Base-by-base conservation (phyloP, 2,888 invertebrate genomes). In the Chrysomela aeneicollis region DNA sequence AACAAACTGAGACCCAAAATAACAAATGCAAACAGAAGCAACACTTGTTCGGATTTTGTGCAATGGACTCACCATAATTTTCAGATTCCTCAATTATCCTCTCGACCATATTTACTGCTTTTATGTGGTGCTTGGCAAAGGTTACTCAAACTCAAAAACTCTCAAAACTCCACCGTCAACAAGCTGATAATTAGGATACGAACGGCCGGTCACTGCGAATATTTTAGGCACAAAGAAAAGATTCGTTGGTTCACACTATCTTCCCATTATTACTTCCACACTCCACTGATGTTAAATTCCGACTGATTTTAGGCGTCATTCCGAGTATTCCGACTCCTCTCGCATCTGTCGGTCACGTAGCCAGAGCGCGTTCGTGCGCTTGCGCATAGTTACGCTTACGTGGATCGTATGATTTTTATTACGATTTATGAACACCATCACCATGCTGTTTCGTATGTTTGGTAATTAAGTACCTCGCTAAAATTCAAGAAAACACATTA, bases 21-120 rank as follows among this genome's bases (percentile, higher is more conserved):
- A n/a, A n/a, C n/a, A 26, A 26, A 26, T 26, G 26, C 26, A n/a
- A n/a, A n/a, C n/a, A n/a, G 26, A 26, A 26, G 26, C 26, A 26
- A 26, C 26, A 26, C 26, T 26, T 26, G 26, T 5, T 26, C 4
- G 6, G 3, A 26, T 26, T 26, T 6, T 6, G 3, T 6, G 26
- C 26, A 26, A 26, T 26, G 66, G 63, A 81, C 79, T 71, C 76
- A 82, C 82, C 84, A 74, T 84, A 85, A 77, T 85, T 86, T 78
- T 87, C 86, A 69, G 84, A 83, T 83, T 89, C 87, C 81, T 89
- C 89, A 73, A 87, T 80, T 78, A 89, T 89, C 79, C 87, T 86
- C 82, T 89, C 89, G 74, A 89, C 89, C 89, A 89, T 89, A 64
- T 73, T 74, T 71, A 57, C 54, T 66, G 60, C 49, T 66, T 53